A percentile compares a stretch with the other conserved stretches of the same genome.
Evolutionary conservation across 1,140 invertebrate species (phyloP).

Genomic region (Diabrotica undecimpunctata): DNA sequence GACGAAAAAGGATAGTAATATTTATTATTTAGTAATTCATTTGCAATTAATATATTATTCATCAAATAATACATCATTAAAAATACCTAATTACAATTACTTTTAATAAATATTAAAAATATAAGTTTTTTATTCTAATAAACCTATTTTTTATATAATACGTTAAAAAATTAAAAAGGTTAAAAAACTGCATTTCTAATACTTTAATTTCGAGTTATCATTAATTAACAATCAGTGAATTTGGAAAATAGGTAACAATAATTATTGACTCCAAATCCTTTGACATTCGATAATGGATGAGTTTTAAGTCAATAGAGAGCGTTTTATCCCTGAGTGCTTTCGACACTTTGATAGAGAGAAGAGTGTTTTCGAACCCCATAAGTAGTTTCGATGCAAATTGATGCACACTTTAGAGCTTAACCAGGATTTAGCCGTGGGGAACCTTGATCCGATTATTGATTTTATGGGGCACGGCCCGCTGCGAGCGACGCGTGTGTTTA

Average conservation of each 20-base stretch:
- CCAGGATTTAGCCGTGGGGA: conserved; percentile 18
- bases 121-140: too few relatives aligned
- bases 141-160: too few relatives aligned
- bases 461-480: conserved; percentile 11
- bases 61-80: too few relatives aligned
- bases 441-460: conserved; percentile 23
- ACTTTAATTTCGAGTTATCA: too few relatives aligned
- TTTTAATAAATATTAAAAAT: too few relatives aligned
- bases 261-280: not conserved
- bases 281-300: conserved; percentile 20
- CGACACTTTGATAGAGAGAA: conserved; percentile 25
- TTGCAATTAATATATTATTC: too few relatives aligned
- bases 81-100: too few relatives aligned
- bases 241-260: not conserved
- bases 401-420: conserved; percentile 27
- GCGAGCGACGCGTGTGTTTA: conserved; percentile 1
- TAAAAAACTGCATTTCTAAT: too few relatives aligned
- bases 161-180: too few relatives aligned
- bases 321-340: conserved; percentile 23
- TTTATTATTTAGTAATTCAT: too few relatives aligned
- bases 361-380: conserved; percentile 25
- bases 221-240: too few relatives aligned
- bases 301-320: conserved; percentile 25
- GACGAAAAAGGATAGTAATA: too few relatives aligned
- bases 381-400: conserved; percentile 28